phyloP scores from a whole-genome alignment of 2,113 vertebrate genomes.

The Mixornis gularis region DNA sequence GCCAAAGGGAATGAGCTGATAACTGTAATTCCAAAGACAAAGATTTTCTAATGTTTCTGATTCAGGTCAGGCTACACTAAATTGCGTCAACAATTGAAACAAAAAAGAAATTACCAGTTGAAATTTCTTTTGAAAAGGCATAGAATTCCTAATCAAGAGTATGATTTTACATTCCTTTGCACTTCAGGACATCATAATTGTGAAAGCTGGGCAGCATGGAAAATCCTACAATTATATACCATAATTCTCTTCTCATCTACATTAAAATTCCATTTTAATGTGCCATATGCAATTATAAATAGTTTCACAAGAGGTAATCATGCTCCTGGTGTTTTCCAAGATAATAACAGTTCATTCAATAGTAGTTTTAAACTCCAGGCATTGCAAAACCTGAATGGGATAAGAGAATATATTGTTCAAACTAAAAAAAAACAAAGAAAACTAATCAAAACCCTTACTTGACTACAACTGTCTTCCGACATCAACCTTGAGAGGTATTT shows the following conservation, averaged over 20 bases:
- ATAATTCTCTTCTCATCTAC: neutral
- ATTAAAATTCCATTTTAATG: neutral
- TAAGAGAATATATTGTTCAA: slow-evolving; percentile 31
- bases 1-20: neutral
- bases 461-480: neutral
- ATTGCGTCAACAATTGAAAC: neutral
- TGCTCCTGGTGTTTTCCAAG: slow-evolving; percentile 15
- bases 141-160: slow-evolving; percentile 7
- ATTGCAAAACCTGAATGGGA: neutral
- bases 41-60: neutral
- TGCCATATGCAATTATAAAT: neutral
- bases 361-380: neutral
- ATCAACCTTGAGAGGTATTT: neutral
- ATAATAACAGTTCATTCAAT: neutral
- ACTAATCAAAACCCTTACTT: slow-evolving; percentile 16
- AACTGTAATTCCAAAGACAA: neutral
- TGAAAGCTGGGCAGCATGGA: neutral
- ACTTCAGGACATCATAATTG: neutral
- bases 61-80: neutral
- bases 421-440: slow-evolving; percentile 32
- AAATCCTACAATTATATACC: neutral
- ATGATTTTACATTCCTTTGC: neutral
- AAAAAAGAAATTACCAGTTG: neutral
- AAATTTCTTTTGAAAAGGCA: neutral
- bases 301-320: neutral